Conservation (phyloP, 2,888 invertebrate genomes). For the Eupsilia transversa region DNA sequence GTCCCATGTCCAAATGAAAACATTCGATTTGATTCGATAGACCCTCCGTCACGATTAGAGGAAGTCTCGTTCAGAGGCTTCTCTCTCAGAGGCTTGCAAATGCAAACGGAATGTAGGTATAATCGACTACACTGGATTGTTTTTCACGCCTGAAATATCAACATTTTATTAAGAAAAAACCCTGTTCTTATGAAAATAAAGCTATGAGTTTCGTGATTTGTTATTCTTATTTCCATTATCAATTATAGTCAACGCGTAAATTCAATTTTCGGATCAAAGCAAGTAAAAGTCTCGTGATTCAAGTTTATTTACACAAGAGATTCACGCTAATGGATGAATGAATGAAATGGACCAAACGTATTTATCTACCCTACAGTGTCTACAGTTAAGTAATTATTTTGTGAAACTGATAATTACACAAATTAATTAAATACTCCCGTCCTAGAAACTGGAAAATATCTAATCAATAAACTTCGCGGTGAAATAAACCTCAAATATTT, state of each 20-base stretch:
- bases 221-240: conserved; percentile 54
- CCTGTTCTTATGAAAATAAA: conserved; percentile 19
- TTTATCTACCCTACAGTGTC: no score
- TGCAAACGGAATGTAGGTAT: not conserved
- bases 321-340: conserved; percentile 45
- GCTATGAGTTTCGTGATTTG: conserved; percentile 29
- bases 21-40: not conserved
- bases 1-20: not conserved
- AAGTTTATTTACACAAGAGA: conserved; percentile 62
- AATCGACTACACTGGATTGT: not conserved
- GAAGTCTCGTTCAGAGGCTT: not conserved
- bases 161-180: not conserved
- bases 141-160: not conserved
- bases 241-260: conserved; percentile 54
- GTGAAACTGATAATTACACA: conserved; percentile 16
- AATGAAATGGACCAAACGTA: conserved; percentile 55
- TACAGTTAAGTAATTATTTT: not conserved
- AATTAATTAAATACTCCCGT: not conserved
- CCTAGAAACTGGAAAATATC: conserved; percentile 11
- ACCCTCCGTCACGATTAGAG: not conserved
- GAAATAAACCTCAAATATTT: conserved; percentile 68
- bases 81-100: not conserved
- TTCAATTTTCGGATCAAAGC: conserved; percentile 64
- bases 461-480: conserved; percentile 47
- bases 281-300: conserved; percentile 61